Conservation (phyloP, 2,888 invertebrate genomes). For the Danaus chrysippus region DNA sequence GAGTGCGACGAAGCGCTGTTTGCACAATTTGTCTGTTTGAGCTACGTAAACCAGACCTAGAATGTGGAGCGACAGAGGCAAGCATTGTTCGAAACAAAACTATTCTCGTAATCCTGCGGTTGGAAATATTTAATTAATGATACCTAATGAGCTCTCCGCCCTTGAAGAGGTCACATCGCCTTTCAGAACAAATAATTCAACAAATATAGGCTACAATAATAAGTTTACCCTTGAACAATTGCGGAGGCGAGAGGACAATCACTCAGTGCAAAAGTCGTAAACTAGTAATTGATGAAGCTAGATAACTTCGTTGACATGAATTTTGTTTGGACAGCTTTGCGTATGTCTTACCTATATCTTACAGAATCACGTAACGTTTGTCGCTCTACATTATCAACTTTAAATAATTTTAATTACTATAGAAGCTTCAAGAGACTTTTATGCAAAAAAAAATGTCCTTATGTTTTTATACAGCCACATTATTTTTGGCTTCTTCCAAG, state of each 20-base stretch:
- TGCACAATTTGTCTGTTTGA: slow-evolving; percentile 1
- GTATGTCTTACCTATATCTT: too few species aligned
- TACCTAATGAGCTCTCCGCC: neutral
- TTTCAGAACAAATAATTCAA: neutral
- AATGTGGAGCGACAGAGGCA: neutral
- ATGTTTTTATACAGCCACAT: too few species aligned
- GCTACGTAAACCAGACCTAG: neutral
- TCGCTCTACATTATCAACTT: too few species aligned
- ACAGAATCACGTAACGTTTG: too few species aligned
- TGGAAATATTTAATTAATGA: neutral
- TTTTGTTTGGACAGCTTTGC: neutral
- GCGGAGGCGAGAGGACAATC: slow-evolving; percentile 6
- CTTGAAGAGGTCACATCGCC: slow-evolving; percentile 1
- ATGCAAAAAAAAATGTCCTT: slow-evolving; percentile 1
- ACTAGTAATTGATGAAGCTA: slow-evolving; percentile 5
- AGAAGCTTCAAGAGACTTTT: slow-evolving; percentile 6
- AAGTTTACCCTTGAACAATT: slow-evolving; percentile 2
- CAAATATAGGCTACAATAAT: slow-evolving; percentile 1
- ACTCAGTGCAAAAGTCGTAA: slow-evolving; percentile 1
- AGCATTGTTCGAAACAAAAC: neutral
- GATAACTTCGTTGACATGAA: neutral
- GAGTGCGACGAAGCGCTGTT: neutral
- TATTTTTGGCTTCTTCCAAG: neutral
- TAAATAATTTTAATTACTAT: neutral
- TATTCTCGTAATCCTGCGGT: neutral